phyloP scores from a whole-genome alignment of 1,140 invertebrate species.

The Panonychus citri region DNA sequence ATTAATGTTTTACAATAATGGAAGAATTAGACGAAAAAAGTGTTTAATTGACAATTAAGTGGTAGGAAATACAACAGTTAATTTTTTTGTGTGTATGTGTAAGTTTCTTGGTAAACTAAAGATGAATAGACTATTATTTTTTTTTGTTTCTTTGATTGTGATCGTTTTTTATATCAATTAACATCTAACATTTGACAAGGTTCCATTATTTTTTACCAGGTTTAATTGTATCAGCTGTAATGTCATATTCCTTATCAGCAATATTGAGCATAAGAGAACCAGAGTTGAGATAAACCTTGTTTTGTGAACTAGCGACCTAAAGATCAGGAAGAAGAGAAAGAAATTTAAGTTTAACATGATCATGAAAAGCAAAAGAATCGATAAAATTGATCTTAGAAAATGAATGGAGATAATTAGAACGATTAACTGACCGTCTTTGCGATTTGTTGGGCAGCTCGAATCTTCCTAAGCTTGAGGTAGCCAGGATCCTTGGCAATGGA shows the following conservation, averaged over 20 bases:
- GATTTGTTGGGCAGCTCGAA: constrained; percentile 89
- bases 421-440: constrained; percentile 56
- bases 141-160: too few relatives aligned
- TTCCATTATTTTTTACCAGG: constrained; percentile 2
- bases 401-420: neutral
- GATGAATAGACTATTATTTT: too few relatives aligned
- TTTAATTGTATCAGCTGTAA: constrained; percentile 10
- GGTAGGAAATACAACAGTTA: too few relatives aligned
- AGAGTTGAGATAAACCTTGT: constrained; percentile 76
- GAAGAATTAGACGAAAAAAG: too few relatives aligned
- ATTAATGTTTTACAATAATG: too few relatives aligned
- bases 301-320: constrained; percentile 76
- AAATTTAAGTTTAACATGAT: neutral
- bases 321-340: constrained; percentile 20
- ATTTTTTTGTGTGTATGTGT: too few relatives aligned
- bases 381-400: constrained; percentile 2
- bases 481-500: constrained; percentile 84
- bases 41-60: too few relatives aligned
- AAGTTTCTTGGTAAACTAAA: too few relatives aligned
- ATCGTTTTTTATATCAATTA: too few relatives aligned
- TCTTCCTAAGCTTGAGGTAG: constrained; percentile 89
- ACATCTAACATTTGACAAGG: too few relatives aligned
- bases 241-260: constrained; percentile 71
- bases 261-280: constrained; percentile 91
- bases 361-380: constrained; percentile 19